A percentile compares a stretch with the other conserved stretches of the same genome.
These are phyloP conservation scores for Callosobruchus maculatus DNA, from an alignment of 2,888 invertebrate species.

Conservation along the genomic window DNA sequence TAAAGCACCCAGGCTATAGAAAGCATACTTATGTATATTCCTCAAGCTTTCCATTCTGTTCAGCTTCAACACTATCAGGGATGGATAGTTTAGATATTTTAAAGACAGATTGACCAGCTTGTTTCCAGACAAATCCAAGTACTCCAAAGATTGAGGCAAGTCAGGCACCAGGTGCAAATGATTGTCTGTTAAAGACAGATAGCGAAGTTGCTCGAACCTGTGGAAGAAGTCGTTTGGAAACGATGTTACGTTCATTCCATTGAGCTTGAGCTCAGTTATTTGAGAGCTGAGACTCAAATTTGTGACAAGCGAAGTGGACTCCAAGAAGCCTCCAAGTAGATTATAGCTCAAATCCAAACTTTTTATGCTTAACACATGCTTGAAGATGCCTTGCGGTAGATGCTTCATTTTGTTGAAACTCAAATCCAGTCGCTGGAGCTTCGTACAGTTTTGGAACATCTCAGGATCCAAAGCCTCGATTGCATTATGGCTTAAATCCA, in stretches of 20 bases:
- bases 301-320: constrained; percentile 32
- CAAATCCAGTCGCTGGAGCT: constrained; percentile 53
- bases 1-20: constrained; percentile 54
- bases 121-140: constrained; percentile 62
- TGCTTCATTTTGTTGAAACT: constrained; percentile 52
- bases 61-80: constrained; percentile 54
- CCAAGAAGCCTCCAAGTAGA: constrained; percentile 47
- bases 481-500: constrained; percentile 57
- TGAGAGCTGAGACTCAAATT: constrained; percentile 47
- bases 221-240: constrained; percentile 40
- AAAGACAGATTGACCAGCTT: constrained; percentile 52
- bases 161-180: constrained; percentile 54
- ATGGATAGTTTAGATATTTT: constrained; percentile 54
- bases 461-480: constrained; percentile 49
- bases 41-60: constrained; percentile 55
- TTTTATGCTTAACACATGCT: constrained; percentile 50
- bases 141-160: constrained; percentile 56
- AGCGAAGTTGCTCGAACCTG: constrained; percentile 42
- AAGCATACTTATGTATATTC: constrained; percentile 54
- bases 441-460: constrained; percentile 48
- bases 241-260: constrained; percentile 48
- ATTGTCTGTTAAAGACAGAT: constrained; percentile 54
- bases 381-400: constrained; percentile 50
- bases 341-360: constrained; percentile 61
- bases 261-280: constrained; percentile 51